Evolutionary conservation across 2,113 vertebrate species (phyloP), one percentile per base, ranked within the genome.

Genomic region (Limanda limanda): DNA sequence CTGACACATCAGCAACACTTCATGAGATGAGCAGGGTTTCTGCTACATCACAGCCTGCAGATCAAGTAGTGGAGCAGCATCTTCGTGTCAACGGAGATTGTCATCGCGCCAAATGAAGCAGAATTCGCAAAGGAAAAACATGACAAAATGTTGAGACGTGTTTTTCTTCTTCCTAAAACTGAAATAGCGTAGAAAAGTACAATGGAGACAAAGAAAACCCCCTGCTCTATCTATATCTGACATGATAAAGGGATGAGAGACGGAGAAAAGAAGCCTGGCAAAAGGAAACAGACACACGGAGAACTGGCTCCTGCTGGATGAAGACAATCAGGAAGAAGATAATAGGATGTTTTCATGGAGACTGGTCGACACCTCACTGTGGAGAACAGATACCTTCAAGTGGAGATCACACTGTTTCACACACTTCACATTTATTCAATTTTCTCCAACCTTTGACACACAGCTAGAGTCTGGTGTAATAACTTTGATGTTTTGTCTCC

Each of bases 321-420:
- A 48, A 18, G 45, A 48, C 15, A 18, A 48, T 48, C 67, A 70
- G 20, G 17, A 42, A 69, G 37, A 40, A 42, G 57, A 75, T 51
- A 57, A 61, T 5, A 18, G 42, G 13, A 58, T 57, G 14, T 48
- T 63, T 63, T 67, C 45, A n/a, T 74, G 65, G n/a, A 4, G 31
- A 35, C 10, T 55, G 59, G 35, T 12, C 42, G 64, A 63, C 52
- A 71, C 60, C 45, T 71, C 55, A 31, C 18, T 42, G 51, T 6
- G 35, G 56, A 79, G 45, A 69, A 13, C 40, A 56, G 5, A 31
- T 24, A 70, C 25, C 25, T 61, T 63, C 45, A 48, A 64, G 14
- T 45, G 69, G 7, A 58, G 42, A 74, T 47, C 72, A 84, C 51
- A 60, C 23, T 69, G 40, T 65, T 59, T 48, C 51, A 66, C 52